Evolutionary conservation across 2,888 invertebrate genomes (phyloP).

Genomic region (Clivina fossor): DNA sequence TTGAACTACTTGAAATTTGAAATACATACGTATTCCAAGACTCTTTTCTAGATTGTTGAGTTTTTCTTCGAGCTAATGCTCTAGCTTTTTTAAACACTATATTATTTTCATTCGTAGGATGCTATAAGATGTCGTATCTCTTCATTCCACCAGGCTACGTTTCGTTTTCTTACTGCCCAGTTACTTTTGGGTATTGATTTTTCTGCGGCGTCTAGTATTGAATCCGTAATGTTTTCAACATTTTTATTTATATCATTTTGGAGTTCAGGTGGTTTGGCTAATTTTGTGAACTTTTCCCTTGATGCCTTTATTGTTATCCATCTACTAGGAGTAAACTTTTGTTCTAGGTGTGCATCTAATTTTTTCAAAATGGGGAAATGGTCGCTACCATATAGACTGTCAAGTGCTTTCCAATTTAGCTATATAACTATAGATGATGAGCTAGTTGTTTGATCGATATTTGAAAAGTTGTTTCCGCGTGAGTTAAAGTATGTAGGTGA

Average conservation of each 20-base stretch:
- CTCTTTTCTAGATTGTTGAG: conserved; percentile 16
- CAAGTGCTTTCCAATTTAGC: conserved; percentile 18
- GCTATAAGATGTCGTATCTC: not conserved
- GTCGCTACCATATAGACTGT: conserved; percentile 35
- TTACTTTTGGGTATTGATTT: not conserved
- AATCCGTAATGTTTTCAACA: not conserved
- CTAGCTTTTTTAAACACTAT: conserved; percentile 21
- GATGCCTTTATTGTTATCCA: no score
- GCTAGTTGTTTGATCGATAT: conserved; percentile 36
- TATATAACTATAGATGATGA: conserved; percentile 15
- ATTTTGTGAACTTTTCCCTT: no score
- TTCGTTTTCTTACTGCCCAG: not conserved
- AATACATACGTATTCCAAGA: conserved; percentile 13
- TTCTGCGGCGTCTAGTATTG: not conserved
- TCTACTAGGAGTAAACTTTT: conserved; percentile 9
- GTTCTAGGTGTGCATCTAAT: not conserved
- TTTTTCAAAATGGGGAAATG: conserved; percentile 38
- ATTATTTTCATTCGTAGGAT: conserved; percentile 2
- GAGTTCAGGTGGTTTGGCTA: not conserved
- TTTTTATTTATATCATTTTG: not conserved
- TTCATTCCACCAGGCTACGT: conserved; percentile 13
- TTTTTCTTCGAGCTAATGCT: conserved; percentile 14
- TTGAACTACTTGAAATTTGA: not conserved
- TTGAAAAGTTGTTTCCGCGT: conserved; percentile 20
- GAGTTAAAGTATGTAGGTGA: conserved; percentile 38